These are phyloP conservation scores for Natator depressus DNA, from an alignment of 2,113 vertebrate genomes.

Conservation along the genomic window DNA sequence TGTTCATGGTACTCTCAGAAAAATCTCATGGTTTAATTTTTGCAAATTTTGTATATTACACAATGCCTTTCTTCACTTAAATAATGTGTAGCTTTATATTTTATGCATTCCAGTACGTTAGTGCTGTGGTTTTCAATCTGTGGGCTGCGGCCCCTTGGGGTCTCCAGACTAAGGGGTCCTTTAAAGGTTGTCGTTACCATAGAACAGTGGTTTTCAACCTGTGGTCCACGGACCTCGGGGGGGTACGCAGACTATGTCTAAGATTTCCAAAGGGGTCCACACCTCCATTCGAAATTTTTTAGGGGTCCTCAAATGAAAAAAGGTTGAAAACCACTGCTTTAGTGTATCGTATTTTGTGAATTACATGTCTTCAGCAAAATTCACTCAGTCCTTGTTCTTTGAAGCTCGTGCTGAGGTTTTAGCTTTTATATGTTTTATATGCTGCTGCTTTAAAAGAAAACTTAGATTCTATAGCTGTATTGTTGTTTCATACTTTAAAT, in stretches of 20 bases:
- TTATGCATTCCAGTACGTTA: constrained; percentile 82
- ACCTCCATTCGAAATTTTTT: background rate
- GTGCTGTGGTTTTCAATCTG: background rate
- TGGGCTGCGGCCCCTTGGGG: background rate
- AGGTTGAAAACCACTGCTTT: background rate
- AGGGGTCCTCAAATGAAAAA: background rate
- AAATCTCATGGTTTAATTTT: constrained; percentile 73
- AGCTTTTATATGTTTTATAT: constrained; percentile 89
- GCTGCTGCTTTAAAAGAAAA: constrained; percentile 84
- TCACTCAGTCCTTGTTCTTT: constrained; percentile 78
- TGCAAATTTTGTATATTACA: constrained; percentile 81
- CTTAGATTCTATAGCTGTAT: constrained; percentile 81
- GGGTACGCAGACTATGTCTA: background rate
- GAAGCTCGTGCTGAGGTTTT: constrained; percentile 85
- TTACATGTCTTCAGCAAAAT: constrained; percentile 77
- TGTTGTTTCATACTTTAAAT: constrained; percentile 84
- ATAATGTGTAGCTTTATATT: constrained; percentile 81
- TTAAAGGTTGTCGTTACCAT: background rate
- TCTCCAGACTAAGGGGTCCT: background rate
- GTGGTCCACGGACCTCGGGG: background rate
- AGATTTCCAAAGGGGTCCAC: background rate
- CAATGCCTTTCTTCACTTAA: constrained; percentile 72
- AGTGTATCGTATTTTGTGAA: constrained; percentile 82
- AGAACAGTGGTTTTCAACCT: background rate
- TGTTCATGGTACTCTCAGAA: constrained; percentile 75